Conservation (phyloP, 2,113 vertebrate genomes). For the Gadus chalcogrammus region DNA sequence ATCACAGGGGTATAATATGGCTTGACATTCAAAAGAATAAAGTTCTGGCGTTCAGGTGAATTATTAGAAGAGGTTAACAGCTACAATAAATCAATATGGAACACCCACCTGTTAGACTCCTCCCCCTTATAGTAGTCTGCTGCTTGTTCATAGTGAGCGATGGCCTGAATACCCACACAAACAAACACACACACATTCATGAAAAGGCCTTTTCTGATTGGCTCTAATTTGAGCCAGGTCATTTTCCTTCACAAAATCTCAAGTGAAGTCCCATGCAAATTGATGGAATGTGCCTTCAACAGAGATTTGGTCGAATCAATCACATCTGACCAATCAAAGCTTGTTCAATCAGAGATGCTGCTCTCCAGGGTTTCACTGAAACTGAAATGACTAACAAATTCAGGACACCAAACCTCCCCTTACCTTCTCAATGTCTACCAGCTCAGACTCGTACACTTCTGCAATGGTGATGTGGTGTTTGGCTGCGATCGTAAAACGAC, state of each 20-base stretch:
- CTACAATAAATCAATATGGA: not conserved
- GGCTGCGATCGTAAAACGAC: conserved; percentile 95
- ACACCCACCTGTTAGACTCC: conserved; percentile 91
- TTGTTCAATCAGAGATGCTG: not conserved
- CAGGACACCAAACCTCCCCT: not conserved
- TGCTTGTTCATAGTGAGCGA: conserved; percentile 97
- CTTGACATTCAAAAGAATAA: not conserved
- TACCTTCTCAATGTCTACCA: conserved; percentile 98
- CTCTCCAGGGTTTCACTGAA: too few species aligned
- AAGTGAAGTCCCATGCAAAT: too few species aligned
- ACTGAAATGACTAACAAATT: too few species aligned
- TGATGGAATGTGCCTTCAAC: too few species aligned
- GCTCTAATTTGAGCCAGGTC: too few species aligned
- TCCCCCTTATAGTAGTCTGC: conserved; percentile 99
- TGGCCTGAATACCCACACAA: conserved; percentile 74
- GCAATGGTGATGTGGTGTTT: conserved; percentile 99
- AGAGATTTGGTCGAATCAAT: too few species aligned
- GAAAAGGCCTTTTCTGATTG: not conserved
- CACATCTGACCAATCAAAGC: not conserved
- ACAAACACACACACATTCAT: not conserved
- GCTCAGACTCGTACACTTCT: conserved; percentile 93
- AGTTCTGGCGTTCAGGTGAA: not conserved
- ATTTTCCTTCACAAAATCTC: too few species aligned
- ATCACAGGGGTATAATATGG: too few species aligned
- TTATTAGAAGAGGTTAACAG: not conserved